A percentile compares a stretch with the other conserved stretches of the same genome.
phyloP scores from a whole-genome alignment of 1,140 invertebrate genomes.

The Thaumetopoea pityocampa region DNA sequence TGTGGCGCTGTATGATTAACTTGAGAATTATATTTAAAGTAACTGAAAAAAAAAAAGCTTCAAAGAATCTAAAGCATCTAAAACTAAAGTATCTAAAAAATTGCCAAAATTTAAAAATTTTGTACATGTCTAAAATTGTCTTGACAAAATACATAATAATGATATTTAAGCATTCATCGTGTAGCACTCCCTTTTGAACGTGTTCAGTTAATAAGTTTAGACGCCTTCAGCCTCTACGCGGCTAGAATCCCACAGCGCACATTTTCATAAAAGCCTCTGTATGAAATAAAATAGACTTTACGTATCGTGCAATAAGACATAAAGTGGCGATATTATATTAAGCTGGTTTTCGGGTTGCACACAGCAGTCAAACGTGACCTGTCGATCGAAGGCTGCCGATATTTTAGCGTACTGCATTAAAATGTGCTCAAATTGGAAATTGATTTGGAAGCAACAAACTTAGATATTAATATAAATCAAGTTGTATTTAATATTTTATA shows the following conservation, averaged over 20 bases:
- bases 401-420: conserved; percentile 10
- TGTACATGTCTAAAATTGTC: too few species aligned
- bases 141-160: too few species aligned
- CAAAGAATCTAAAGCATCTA: too few species aligned
- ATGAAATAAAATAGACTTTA: neutral
- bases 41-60: too few species aligned
- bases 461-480: too few species aligned
- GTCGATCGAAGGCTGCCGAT: conserved; percentile 10
- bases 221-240: conserved; percentile 18
- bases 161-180: neutral
- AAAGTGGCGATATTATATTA: neutral
- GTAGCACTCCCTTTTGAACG: neutral
- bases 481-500: too few species aligned
- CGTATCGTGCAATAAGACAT: neutral
- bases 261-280: neutral
- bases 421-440: too few species aligned
- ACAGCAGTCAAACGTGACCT: conserved; percentile 7
- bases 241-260: conserved; percentile 10
- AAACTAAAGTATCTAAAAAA: too few species aligned
- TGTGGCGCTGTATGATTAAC: too few species aligned
- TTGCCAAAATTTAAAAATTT: too few species aligned
- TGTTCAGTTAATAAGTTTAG: conserved; percentile 29
- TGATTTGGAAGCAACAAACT: too few species aligned
- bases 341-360: neutral
- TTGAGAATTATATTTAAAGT: too few species aligned